Evolutionary conservation across 2,888 invertebrate genomes (phyloP).

Genomic region (Piscicola geometra): DNA sequence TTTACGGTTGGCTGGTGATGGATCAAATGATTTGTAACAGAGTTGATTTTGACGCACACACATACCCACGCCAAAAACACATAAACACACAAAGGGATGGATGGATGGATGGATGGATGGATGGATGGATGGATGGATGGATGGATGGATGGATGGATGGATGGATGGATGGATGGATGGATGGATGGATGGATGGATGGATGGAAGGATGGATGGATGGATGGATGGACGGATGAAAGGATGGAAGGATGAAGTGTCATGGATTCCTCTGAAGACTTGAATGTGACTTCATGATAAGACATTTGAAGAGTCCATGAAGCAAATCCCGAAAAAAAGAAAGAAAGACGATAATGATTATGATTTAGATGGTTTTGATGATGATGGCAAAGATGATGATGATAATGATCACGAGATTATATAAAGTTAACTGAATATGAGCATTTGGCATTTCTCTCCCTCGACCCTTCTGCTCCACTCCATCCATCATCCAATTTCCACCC

Average conservation of each 20-base stretch:
- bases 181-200: not conserved
- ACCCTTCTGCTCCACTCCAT: not conserved
- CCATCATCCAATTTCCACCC: not conserved
- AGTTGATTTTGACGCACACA: too few species aligned
- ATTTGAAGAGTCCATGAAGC: too few species aligned
- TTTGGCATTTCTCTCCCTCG: not conserved
- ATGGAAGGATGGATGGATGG: not conserved
- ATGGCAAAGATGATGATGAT: not conserved
- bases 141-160: slow-evolving; percentile 6
- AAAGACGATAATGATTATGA: not conserved
- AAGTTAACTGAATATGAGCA: too few species aligned
- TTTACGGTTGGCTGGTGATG: too few species aligned
- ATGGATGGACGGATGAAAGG: not conserved
- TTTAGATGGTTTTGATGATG: too few species aligned
- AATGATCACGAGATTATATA: not conserved
- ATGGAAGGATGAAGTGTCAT: not conserved
- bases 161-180: not conserved
- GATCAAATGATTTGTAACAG: too few species aligned
- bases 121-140: slow-evolving; percentile 5
- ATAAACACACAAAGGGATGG: too few species aligned
- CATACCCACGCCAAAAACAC: too few species aligned
- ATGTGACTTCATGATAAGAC: too few species aligned
- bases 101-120: slow-evolving; percentile 2
- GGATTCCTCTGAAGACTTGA: too few species aligned
- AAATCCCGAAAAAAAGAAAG: not conserved